Base-by-base conservation (phyloP, 2,888 invertebrate species). In the Heliconius hortense region DNA sequence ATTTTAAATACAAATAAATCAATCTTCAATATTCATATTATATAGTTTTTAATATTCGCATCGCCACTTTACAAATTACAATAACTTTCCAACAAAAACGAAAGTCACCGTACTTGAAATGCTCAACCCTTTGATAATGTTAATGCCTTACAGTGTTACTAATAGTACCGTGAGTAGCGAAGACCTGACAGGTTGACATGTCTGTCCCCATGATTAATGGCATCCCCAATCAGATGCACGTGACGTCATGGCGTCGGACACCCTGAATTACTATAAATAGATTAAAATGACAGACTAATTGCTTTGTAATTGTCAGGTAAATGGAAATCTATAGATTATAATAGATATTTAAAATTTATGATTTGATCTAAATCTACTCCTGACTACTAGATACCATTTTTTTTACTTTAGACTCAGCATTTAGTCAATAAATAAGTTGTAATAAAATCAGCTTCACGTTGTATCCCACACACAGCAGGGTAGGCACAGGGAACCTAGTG, bases 201-300 rank as follows among this genome's bases (percentile, higher is more conserved):
- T 76, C 77, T 78, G 78, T 78, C 78, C 78, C 79, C 77, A 76
- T 78, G 80, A 79, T 80, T 76, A 79, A 81, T 80, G 79, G 78
- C 76, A 83, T 84, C 84, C 86, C 85, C 86, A 88, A 89, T 90
- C 92, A 91, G 89, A 89, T 89, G 90, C 91, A 90, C 91, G 91
- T 92, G 92, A 91, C 90, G 90, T 89, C 89, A 81, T 79, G 75
- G 63, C 78, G 78, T 75, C 77, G 75, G 75, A 77, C 77, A 77
- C 74, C 74, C 75, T 53, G 74, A 70, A 77, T 74, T 79, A 78
- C 76, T 75, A 75, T 76, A 76, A 79, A 78, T 79, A 75, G 77
- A 75, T 79, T 78, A 72, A 78, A 78, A 76, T 77, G 70, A 74
- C 70, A 70, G 72, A 75, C 76, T 77, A 79, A 77, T 74, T 76